Base-by-base conservation (phyloP, 2,797 vertebrate species). In the Cyclura pinguis region DNA sequence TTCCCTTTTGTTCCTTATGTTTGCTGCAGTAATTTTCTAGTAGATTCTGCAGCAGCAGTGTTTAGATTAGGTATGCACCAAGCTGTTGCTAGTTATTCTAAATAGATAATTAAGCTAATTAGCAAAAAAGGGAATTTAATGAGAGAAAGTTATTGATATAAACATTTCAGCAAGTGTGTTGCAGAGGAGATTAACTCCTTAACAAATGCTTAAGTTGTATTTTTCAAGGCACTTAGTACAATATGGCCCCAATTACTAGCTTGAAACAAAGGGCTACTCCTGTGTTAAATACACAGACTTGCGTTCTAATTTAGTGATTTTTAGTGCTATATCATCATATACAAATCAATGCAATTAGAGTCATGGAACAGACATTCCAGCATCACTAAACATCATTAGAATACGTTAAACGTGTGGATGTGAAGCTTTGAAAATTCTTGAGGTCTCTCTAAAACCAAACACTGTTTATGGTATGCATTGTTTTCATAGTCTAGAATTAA, bases 21-120 rank as follows among this genome's bases (percentile, higher is more conserved):
- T 67, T 76, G 12, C 91, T 92, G 94, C 95, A 93, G 94, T 29
- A 0, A 82, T 93, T 55, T 92, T 84, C 84, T 76, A 2, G 50
- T 0, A 2, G 0, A 82, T 90, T 77, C 0, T 64, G 9, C 62
- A 0, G 55, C 74, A 10, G 76, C 47, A 74, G 59, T 5, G 57
- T 29, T 1, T 80, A 72, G 20, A 55, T 89, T 27, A 93, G 81
- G 84, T 90, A 86, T 38, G 1, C 0, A 80, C 90, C 93, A 88
- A 93, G 89, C 91, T 86, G 87, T 91, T 93, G 88, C 92, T 92
- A 87, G 90, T 67, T 57, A 38, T 24, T 83, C 77, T 89, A 89
- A 91, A 32, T 88, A 80, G 1, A 80, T 94, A 90, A 93, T 91
- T 52, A 74, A 59, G n/a, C 2, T n/a, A 64, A 92, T 76, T 92